Base-by-base conservation (phyloP, 1,140 invertebrate species). In the Calliopsis andreniformis region DNA sequence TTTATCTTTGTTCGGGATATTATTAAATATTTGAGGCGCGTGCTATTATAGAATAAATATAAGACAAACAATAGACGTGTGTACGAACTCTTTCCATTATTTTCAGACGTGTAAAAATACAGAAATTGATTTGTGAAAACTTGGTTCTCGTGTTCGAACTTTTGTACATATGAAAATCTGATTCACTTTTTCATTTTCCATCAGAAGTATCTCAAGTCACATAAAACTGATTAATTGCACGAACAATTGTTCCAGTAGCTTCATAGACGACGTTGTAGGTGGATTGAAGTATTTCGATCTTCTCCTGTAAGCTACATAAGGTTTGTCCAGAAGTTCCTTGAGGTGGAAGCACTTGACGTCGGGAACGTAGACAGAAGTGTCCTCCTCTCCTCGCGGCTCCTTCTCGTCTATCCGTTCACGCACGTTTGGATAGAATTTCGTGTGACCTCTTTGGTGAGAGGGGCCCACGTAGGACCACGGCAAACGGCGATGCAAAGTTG, bases 381-480 rank as follows among this genome's bases (percentile, higher is more conserved):
- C 5, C 32, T 55, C 32, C 5, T 16, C 5, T 8, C 18, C 10
- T 18, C 10, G 12, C 1, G 25, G 0, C 14, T 59, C 0, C 35
- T 28, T 76, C 28, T 83, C 66, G 3, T 49, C 20, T n/a, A 83
- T 79, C 10, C 55, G 43, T 5, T 79, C 45, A n/a, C 42, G 62
- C 12, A 70, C 42, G 28, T 68, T 71, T 2, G 51, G 32, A 5
- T 82, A 79, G 28, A 56, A 79, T 35, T 51, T 70, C 23, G 43
- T 3, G n/a, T 58, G n/a, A 3, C 67, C 70, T 16, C 20, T 64
- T 3, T 82, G 53, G 10, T 83, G 71, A 5, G 70, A 39, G 0
- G 69, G 70, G 16, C 42, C 23, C 18, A 83, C 42, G 25, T 56
- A 81, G 3, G 53, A 8, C 80, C 76, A 83, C 0, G 80, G 76